Evolutionary conservation across 2,888 invertebrate species (phyloP).

Genomic region (Lymantria monacha): DNA sequence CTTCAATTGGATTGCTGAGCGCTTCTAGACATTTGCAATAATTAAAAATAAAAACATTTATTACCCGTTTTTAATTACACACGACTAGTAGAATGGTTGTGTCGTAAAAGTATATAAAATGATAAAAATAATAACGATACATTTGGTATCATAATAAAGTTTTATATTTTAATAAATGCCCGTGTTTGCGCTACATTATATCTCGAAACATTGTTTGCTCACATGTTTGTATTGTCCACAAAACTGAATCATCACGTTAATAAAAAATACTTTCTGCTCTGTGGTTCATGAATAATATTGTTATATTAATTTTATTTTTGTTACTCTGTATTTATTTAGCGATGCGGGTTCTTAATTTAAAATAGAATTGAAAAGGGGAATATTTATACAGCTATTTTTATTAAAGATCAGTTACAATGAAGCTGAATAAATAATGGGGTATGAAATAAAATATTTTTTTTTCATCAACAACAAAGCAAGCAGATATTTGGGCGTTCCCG

Average conservation of each 20-base stretch:
- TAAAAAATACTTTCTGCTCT: conserved; percentile 10
- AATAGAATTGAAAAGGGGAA: conserved; percentile 10
- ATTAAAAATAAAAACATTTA: too few species aligned
- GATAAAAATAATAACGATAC: background rate
- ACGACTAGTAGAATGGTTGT: background rate
- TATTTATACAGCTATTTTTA: conserved; percentile 1
- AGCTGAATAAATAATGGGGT: background rate
- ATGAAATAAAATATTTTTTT: background rate
- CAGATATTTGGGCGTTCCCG: too few species aligned
- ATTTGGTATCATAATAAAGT: background rate
- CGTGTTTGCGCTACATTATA: background rate
- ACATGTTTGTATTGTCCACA: background rate
- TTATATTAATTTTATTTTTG: conserved; percentile 12
- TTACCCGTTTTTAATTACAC: background rate
- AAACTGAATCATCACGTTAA: conserved; percentile 10
- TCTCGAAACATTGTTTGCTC: background rate
- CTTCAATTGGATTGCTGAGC: too few species aligned
- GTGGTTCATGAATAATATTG: conserved; percentile 16
- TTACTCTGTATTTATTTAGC: conserved; percentile 7
- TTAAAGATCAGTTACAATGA: background rate
- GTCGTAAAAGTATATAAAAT: background rate
- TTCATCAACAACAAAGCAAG: background rate
- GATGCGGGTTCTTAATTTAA: conserved; percentile 22
- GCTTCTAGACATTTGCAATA: too few species aligned
- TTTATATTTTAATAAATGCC: background rate